Evolutionary conservation across 2,797 vertebrate species (phyloP), one percentile per base, ranked within the genome.

Genomic region (Enteromius anoplus): DNA sequence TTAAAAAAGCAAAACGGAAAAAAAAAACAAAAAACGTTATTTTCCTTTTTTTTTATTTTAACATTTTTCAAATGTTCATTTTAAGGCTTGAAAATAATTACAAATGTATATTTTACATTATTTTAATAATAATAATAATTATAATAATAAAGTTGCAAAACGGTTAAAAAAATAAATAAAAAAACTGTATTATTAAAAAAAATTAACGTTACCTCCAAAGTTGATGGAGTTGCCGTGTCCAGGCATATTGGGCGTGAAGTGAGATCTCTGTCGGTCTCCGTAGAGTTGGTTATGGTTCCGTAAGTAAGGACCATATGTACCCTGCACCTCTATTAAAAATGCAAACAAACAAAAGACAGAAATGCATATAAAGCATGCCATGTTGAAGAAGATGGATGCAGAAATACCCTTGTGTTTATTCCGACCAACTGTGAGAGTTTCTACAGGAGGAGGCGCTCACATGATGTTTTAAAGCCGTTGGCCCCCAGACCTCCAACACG

Each of bases 291-390:
- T 85, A 12, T 85, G 84, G 64, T 86, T 82, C 12, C 91, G 81
- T 64, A 86, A 88, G 34, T 89, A 85, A 80, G 88, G 92, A 8
- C 90, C 86, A 19, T 86, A 70, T 0, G 89, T 88, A 45, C 90
- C 93, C 47, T 89, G 87, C 40, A 84, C 78, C 11, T 86, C 90
- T 55, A 87, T 51, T 9, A 81, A 78, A 83, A 95, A 77, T 17
- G 89, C 14, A 81, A 79, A 77, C 12, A 88, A 11, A 75, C 85
- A 75, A 78, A 73, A 89, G 7, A 93, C 34, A 73, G 90, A 73
- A 69, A 69, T 75, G 85, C 88, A 81, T 32, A 75, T 23, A 9
- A 90, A 71, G 32, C 64, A 80, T 82, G 78, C 81, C 94, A 95
- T 95, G 75, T 55, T 91, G 80, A 47, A 34, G 26, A 69, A 45